These are phyloP conservation scores for Podiceps cristatus DNA, from an alignment of 2,113 vertebrate species.

Conservation along the genomic window DNA sequence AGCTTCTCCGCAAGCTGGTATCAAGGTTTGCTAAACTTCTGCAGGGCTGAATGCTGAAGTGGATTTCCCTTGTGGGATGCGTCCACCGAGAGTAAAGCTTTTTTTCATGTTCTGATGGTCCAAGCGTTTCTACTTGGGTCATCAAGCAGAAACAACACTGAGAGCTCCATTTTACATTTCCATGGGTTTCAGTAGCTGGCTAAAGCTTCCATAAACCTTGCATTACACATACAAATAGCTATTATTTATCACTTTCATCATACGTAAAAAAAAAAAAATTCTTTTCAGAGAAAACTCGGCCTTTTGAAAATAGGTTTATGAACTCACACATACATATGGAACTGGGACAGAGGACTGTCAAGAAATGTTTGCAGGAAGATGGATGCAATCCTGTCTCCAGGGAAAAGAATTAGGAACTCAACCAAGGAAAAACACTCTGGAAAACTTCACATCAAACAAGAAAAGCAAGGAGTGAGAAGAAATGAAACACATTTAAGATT, in stretches of 20 bases:
- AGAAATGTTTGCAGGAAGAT: background rate
- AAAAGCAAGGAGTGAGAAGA: background rate
- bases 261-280: background rate
- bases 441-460: slow-evolving; percentile 43
- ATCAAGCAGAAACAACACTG: accelerated
- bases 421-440: slow-evolving; percentile 27
- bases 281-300: background rate
- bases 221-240: background rate
- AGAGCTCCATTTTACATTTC: background rate
- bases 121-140: background rate
- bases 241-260: slow-evolving; percentile 38
- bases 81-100: background rate
- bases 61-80: background rate
- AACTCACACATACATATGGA: background rate
- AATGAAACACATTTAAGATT: background rate
- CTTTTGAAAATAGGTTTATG: slow-evolving; percentile 11
- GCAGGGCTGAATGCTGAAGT: background rate
- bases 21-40: background rate
- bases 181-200: background rate
- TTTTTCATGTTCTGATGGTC: background rate
- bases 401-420: slow-evolving; percentile 6
- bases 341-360: slow-evolving; percentile 9
- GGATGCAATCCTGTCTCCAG: slow-evolving; percentile 22
- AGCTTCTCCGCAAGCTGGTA: background rate
- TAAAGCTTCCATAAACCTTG: background rate